Percentiles rank a stretch among this genome's conserved stretches.
These are phyloP conservation scores for Tetramorium simillimum DNA, from an alignment of 1,140 invertebrate genomes.

Conservation along the genomic window DNA sequence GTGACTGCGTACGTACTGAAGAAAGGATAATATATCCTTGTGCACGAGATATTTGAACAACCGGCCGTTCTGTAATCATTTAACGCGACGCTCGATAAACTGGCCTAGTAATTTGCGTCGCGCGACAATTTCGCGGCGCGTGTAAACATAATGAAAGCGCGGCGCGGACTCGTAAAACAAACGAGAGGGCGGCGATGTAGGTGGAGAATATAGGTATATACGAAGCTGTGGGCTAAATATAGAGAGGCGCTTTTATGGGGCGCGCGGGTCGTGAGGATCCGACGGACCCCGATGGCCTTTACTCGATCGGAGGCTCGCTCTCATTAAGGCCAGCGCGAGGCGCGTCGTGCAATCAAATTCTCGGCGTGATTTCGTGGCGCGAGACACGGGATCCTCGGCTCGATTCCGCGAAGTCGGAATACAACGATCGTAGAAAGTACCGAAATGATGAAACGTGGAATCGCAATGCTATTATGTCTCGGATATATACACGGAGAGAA, in stretches of 20 bases:
- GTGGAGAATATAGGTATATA: slow-evolving; percentile 48
- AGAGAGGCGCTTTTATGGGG: slow-evolving; percentile 74
- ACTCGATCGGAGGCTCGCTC: slow-evolving; percentile 60
- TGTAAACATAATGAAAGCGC: slow-evolving; percentile 47
- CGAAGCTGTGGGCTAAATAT: slow-evolving; percentile 69
- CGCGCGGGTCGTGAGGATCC: slow-evolving; percentile 55
- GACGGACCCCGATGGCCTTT: slow-evolving; percentile 69
- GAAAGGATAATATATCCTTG: background rate
- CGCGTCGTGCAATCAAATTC: slow-evolving; percentile 45
- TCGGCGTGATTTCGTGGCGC: slow-evolving; percentile 60
- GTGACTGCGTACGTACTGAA: background rate
- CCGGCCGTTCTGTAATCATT: background rate
- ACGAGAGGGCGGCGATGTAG: slow-evolving; percentile 46
- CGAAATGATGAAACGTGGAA: slow-evolving; percentile 31
- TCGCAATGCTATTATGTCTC: slow-evolving; percentile 17
- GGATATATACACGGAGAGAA: no score
- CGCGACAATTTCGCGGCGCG: slow-evolving; percentile 23
- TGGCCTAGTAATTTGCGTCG: slow-evolving; percentile 7
- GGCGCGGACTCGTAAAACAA: slow-evolving; percentile 62
- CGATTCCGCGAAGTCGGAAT: background rate
- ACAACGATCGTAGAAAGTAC: slow-evolving; percentile 11
- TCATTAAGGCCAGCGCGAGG: slow-evolving; percentile 61
- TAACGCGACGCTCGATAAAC: background rate
- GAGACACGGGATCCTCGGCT: background rate
- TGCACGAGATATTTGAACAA: background rate